A percentile compares a stretch with the other conserved stretches of the same genome.
Evolutionary conservation across 2,888 invertebrate genomes (phyloP).

Genomic region (Helobdella robusta): DNA sequence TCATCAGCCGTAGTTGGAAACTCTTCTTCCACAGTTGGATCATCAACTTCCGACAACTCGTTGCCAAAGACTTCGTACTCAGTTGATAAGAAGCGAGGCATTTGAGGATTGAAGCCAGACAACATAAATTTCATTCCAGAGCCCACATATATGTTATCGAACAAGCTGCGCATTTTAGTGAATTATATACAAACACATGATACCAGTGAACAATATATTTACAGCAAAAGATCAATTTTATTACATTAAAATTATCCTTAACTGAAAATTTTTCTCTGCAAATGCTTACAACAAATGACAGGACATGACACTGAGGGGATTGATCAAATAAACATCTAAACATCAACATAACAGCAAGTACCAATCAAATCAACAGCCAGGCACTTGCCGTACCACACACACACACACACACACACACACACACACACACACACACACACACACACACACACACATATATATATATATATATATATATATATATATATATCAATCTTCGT

Average conservation of each 20-base stretch:
- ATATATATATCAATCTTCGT: too few species aligned
- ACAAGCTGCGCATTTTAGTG: slow-evolving; percentile 53
- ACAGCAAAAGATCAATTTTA: not conserved
- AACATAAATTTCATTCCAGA: slow-evolving; percentile 66
- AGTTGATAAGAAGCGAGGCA: slow-evolving; percentile 59
- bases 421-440: too few species aligned
- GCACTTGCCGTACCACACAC: too few species aligned
- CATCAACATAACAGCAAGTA: too few species aligned
- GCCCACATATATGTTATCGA: slow-evolving; percentile 68
- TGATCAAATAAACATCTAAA: too few species aligned
- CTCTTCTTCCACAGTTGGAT: slow-evolving; percentile 72
- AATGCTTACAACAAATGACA: too few species aligned
- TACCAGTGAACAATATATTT: not conserved
- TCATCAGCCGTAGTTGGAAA: slow-evolving; percentile 57
- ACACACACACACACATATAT: too few species aligned
- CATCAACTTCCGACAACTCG: slow-evolving; percentile 58
- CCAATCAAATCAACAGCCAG: too few species aligned
- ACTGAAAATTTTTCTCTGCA: not conserved
- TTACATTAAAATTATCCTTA: not conserved
- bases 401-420: too few species aligned
- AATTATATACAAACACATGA: not conserved
- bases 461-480: too few species aligned
- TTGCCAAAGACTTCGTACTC: slow-evolving; percentile 64
- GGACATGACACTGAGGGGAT: too few species aligned
- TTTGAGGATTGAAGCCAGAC: slow-evolving; percentile 64